A percentile compares a stretch with the other conserved stretches of the same genome.
Evolutionary conservation across 2,888 invertebrate species (phyloP).

Genomic region (Panorpa germanica): DNA sequence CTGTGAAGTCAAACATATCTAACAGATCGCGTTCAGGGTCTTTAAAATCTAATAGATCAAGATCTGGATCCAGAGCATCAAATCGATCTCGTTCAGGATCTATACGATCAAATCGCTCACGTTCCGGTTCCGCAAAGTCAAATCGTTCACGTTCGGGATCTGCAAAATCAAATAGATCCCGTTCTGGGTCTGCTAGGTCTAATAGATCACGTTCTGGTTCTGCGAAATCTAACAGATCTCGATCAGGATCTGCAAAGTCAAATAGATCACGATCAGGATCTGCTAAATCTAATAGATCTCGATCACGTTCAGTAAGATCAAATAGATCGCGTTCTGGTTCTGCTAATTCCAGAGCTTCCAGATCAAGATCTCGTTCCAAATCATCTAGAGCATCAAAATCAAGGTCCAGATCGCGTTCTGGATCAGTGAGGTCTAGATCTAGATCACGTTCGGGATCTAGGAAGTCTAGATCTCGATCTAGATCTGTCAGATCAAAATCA

Average conservation of each 20-base stretch:
- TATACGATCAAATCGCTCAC: slow-evolving; percentile 15
- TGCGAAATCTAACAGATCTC: slow-evolving; percentile 13
- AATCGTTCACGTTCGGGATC: slow-evolving; percentile 14
- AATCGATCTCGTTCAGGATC: slow-evolving; percentile 18
- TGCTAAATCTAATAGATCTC: slow-evolving; percentile 16
- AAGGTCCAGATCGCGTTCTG: slow-evolving; percentile 18
- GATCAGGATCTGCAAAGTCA: slow-evolving; percentile 14
- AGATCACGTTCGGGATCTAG: slow-evolving; percentile 12
- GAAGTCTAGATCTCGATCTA: slow-evolving; percentile 12
- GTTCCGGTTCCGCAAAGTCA: slow-evolving; percentile 15
- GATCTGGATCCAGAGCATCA: slow-evolving; percentile 15
- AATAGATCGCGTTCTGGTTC: slow-evolving; percentile 10
- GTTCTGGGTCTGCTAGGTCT: slow-evolving; percentile 13
- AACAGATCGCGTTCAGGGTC: too few relatives aligned
- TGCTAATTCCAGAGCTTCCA: slow-evolving; percentile 12
- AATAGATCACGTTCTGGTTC: slow-evolving; percentile 16
- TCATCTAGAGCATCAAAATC: too few relatives aligned
- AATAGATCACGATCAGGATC: slow-evolving; percentile 18
- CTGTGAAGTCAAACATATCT: slow-evolving; percentile 12
- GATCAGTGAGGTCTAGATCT: slow-evolving; percentile 13
- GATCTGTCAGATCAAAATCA: too few relatives aligned
- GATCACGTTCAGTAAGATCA: slow-evolving; percentile 16
- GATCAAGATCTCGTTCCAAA: slow-evolving; percentile 14
- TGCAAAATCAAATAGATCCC: slow-evolving; percentile 10
- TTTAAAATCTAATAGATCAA: too few relatives aligned